Conservation (phyloP, 2,797 vertebrate species). For the Poecile montanus region DNA sequence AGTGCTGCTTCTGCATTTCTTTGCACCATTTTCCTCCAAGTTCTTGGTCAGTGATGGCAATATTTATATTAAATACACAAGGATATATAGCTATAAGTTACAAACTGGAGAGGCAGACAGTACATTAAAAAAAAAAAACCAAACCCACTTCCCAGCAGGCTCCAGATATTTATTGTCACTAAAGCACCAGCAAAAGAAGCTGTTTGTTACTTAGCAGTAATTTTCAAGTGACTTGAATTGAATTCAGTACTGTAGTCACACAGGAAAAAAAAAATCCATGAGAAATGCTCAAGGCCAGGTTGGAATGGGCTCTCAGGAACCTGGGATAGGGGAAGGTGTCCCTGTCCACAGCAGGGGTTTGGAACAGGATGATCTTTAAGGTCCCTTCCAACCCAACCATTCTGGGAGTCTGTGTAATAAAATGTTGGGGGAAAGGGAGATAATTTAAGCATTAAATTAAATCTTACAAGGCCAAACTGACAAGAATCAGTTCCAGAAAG, state of each 20-base stretch:
- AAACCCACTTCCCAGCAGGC: background rate
- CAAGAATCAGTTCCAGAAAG: background rate
- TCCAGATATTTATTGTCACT: background rate
- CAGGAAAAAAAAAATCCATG: background rate
- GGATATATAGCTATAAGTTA: background rate
- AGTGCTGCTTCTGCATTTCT: background rate
- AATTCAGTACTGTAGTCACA: background rate
- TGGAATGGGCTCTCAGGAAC: background rate
- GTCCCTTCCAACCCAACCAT: background rate
- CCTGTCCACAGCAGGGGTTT: background rate
- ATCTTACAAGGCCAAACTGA: background rate
- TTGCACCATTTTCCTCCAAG: background rate
- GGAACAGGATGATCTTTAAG: background rate
- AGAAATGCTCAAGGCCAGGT: background rate
- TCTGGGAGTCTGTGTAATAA: background rate
- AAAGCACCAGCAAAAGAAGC: background rate
- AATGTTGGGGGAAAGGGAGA: background rate
- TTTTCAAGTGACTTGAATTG: background rate
- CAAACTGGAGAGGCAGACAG: background rate
- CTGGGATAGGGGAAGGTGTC: background rate
- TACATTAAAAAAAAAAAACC: background rate
- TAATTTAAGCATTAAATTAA: background rate
- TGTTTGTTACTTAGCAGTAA: background rate
- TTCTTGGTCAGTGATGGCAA: background rate
- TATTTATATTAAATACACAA: background rate